Evolutionary conservation across 1,140 invertebrate genomes (phyloP), one percentile per base, ranked within the genome.

Genomic region (Drosophila aff.): DNA sequence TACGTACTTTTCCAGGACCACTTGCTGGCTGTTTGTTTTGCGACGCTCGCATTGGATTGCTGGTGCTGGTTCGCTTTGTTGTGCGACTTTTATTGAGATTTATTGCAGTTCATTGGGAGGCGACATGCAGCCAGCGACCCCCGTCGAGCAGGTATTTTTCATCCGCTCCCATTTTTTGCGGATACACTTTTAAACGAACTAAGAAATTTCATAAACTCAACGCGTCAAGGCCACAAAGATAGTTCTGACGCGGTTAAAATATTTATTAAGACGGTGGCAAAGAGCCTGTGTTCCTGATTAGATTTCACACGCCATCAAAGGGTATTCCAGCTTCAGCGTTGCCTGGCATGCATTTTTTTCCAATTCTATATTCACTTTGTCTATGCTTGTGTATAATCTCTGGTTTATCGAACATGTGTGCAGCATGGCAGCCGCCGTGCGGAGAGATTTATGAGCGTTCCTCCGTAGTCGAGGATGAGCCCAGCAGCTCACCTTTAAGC

Each of bases 81-180:
- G 58, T 75, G 67, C 47, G 63, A 75, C 65, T 68, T 89, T 90
- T 81, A 89, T 89, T 90, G 85, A 90, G 85, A 89, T 89, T 89
- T 89, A 89, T 89, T 81, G 67, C 85, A 79, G 57, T 75, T 67
- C 81, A 87, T 74, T 73, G 83, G 58, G 76, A 80, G 80, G 63
- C 76, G 47, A 47, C 64, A 57, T 72, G 76, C 67, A 78, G 64
- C 26, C 44, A 46, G 28, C 57, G 77, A 68, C 60, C 43, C 63
- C 78, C 57, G 52, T 21, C 9, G 74, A 49, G 65, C 41, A 46
- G 58, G 46, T 47, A 41, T 69, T 67, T 68, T 53, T 40, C 38
- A 28, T 21, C 15, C 2, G 21, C 13, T 58, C 13, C 2, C 28
- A 50, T 65, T 43, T 49, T 63, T 41, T 52, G 28, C 2, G 23